These are phyloP conservation scores for Pemphigus obesinymphae DNA, from an alignment of 1,140 invertebrate species.

Conservation along the genomic window DNA sequence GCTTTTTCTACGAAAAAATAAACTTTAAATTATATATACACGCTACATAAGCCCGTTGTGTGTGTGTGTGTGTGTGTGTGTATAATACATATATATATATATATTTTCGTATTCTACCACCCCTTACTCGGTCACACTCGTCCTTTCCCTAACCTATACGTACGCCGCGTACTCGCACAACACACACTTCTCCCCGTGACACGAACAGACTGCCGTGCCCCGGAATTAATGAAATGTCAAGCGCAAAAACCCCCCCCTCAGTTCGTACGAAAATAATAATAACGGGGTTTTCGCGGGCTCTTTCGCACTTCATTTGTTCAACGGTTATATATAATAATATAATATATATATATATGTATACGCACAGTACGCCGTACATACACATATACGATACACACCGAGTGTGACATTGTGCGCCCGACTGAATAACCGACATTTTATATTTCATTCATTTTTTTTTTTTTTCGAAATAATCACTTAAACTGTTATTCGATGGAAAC, in stretches of 20 bases:
- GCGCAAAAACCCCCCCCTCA: constrained; percentile 14
- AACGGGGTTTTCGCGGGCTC: constrained; percentile 7
- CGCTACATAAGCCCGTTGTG: not conserved
- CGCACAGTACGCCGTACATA: not conserved
- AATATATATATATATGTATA: not conserved
- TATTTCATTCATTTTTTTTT: no score
- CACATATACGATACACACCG: not conserved
- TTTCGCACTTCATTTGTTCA: constrained; percentile 39
- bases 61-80: not conserved
- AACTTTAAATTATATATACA: constrained; percentile 9
- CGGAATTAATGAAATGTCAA: constrained; percentile 42
- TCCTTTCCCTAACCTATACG: not conserved
- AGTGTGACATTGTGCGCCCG: no score
- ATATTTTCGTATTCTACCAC: not conserved
- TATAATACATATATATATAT: no score
- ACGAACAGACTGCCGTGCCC: constrained; percentile 40
- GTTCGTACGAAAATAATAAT: constrained; percentile 29
- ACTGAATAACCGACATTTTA: no score
- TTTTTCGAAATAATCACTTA: no score
- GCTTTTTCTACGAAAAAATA: constrained; percentile 30
- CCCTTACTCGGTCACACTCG: not conserved
- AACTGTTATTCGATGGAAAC: no score
- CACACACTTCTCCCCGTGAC: constrained; percentile 19
- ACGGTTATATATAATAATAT: not conserved
- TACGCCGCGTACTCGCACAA: not conserved